Evolutionary conservation across 2,888 invertebrate species (phyloP), one percentile per base, ranked within the genome.

Genomic region (Microplitis deprimator): DNA sequence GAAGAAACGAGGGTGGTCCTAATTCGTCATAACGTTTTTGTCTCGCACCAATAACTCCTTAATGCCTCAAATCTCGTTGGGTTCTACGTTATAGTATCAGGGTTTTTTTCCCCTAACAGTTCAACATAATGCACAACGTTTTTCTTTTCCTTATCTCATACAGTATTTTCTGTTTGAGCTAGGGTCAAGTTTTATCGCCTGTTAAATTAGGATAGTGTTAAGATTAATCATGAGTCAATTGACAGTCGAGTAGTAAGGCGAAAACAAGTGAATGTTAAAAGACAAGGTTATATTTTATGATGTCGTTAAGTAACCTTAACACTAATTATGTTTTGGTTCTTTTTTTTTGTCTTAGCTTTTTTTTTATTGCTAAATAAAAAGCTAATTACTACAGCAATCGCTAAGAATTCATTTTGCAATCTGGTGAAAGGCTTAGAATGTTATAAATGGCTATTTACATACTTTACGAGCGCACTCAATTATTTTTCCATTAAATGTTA

Each of bases 21-120:
- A 85, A 87, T 87, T 87, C 86, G 84, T 87, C 87, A 87, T 87
- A 86, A 86, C 84, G 79, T 86, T 84, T 84, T 83, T 84, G 82
- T 82, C 64, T 82, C 82, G 17, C 82, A 80, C 81, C 83, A 82
- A 84, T 84, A 82, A 80, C 75, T 78, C 79, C 76, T 81, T 82
- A 83, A 83, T 82, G 80, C 82, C 82, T 71, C 76, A 81, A 83
- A 83, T 83, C 82, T 82, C 81, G 78, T 73, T 40, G 68, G 77
- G 72, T 76, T 69, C 74, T 76, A 50, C 50, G 72, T 76, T 69
- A 72, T 76, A 50, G 13, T 50, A 50, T 50, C 50, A 50, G 50
- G 50, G 50, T 29, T 68, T 39, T 67, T 20, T 60, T 67, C 68
- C 59, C 71, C 61, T 16, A 64, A 50, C 50, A 13, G 13, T 69